Evolutionary conservation across 2,888 invertebrate species (phyloP), one percentile per base, ranked within the genome.

Genomic region (Drosophila buzzatii): DNA sequence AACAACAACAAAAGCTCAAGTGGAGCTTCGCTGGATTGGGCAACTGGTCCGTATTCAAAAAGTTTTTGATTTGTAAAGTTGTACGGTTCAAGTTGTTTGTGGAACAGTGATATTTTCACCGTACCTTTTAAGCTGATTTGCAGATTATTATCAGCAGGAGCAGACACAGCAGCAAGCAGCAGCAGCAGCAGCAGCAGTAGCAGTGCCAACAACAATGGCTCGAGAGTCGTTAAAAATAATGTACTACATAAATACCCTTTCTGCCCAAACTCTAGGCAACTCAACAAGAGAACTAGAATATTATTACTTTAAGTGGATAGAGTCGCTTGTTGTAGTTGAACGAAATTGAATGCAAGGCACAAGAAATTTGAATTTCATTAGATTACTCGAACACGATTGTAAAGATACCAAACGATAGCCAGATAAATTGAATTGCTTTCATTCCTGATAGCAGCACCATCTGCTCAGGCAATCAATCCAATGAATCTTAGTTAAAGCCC

Each of bases 101-200:
- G 53, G 63, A 68, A 76, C 75, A 71, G 66, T 70, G 62, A 73
- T 81, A 70, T 76, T 81, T 73, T 71, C 69, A 45, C 27, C 69
- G 69, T 78, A 78, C 79, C 79, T 86, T 89, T 76, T 84, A 79
- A 84, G 89, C 89, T 84, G 87, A 86, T 86, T 82, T 82, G 72
- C 76, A 79, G 87, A 86, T 86, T 89, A 84, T 82, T 82, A 82
- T 82, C 84, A 75, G 56, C 52, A 70, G 31, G 58, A 42, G 53
- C 56, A 60, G 37, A 57, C 58, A 63, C 58, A 53, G 49, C 39
- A 37, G 42, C 31, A 70, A 47, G n/a, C 60, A 33, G 69, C 45
- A 56, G 35, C 57, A 70, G 37, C 55, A 45, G 52, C 1, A 47
- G 20, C 44, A 47, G 20, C 57, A 37, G 60, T 39, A 60, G 35